phyloP scores from a whole-genome alignment of 2,797 vertebrate species.

The Orientallactaga sibirica region DNA sequence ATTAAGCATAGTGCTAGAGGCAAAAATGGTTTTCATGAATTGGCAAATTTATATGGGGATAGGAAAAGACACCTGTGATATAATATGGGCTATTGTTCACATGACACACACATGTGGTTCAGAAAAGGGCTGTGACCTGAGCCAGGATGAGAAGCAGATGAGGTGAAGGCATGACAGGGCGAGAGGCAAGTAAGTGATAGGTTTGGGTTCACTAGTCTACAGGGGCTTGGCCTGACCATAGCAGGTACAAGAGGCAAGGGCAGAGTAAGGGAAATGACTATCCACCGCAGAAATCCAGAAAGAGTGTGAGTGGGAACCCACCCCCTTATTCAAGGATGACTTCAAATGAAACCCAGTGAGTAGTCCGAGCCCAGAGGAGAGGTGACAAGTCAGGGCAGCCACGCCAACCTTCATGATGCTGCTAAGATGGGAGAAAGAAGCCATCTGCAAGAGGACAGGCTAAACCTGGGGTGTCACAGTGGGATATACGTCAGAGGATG shows the following conservation, averaged over 20 bases:
- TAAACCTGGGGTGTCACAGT: background rate
- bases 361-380: background rate
- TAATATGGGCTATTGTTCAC: background rate
- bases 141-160: background rate
- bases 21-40: conserved; percentile 26
- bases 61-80: background rate
- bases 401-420: background rate
- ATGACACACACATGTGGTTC: background rate
- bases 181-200: background rate
- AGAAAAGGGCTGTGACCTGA: background rate
- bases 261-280: background rate
- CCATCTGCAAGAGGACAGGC: background rate
- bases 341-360: background rate
- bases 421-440: background rate
- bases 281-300: background rate
- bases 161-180: background rate
- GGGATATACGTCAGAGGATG: background rate
- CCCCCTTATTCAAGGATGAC: background rate
- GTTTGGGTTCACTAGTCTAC: background rate
- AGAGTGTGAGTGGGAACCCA: background rate
- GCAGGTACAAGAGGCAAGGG: background rate
- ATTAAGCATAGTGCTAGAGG: background rate
- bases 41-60: conserved; percentile 32
- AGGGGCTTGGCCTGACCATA: background rate
- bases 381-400: background rate